Evolutionary conservation across 2,888 invertebrate species (phyloP), one percentile per base, ranked within the genome.

Genomic region (Melinaea menophilus): DNA sequence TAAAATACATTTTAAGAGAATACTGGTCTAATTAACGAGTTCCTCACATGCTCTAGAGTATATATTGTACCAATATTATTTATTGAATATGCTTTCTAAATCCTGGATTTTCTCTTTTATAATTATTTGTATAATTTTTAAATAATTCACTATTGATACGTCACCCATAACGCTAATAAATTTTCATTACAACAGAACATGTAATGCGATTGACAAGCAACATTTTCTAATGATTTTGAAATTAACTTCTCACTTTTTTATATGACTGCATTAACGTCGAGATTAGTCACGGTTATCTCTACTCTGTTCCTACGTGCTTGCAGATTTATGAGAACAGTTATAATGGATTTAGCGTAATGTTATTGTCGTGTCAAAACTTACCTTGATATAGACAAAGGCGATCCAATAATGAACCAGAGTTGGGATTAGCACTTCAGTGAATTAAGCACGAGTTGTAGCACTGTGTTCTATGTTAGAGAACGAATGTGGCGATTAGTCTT

Each of bases 391-490:
- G 74, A 78, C 76, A 78, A 81, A 81, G 83, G 79, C 81, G 86
- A 88, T 89, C 89, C 89, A 88, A 88, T 84, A 86, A 84, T 80
- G 79, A 84, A 82, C 81, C 81, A 84, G 84, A 84, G 86, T 82
- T 87, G 81, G 81, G 83, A 84, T 84, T 82, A 88, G 85, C 88
- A 89, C 88, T 88, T 80, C 80, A 84, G 85, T 84, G 86, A 81
- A 83, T 79, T 80, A 85, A 85, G 82, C 88, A 90, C 90, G 86
- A 86, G 81, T 82, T 76, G 84, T 78, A 84, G 81, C 90, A 90
- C 90, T 89, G 82, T 71, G 88, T 86, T 84, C 74, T 84, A 79
- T 69, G 73, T 76, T 71, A 75, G 79, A 77, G 74, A 83, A 81
- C 79, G 76, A 76, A 73, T 64, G 71, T 73, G 59, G 72, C 72